Evolutionary conservation across 2,113 vertebrate genomes (phyloP).

Genomic region (Carollia perspicillata): DNA sequence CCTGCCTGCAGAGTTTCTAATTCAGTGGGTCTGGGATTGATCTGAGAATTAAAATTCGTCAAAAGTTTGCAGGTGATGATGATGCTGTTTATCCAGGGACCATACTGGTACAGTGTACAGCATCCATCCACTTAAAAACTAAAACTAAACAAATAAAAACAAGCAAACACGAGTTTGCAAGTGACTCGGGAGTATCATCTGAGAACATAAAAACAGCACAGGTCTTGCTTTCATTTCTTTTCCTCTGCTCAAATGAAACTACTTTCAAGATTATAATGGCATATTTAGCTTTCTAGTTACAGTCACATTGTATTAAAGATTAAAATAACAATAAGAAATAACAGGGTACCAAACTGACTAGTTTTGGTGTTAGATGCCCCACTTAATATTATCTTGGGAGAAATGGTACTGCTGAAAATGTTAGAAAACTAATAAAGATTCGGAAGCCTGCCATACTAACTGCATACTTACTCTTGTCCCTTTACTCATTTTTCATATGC

Average conservation of each 20-base stretch:
- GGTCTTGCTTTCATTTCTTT: background rate
- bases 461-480: slow-evolving; percentile 40
- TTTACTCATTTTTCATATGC: slow-evolving; percentile 43
- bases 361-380: background rate
- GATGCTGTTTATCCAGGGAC: background rate
- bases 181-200: background rate
- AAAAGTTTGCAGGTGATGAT: background rate
- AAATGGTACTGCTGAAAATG: background rate
- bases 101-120: background rate
- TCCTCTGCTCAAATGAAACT: slow-evolving; percentile 3
- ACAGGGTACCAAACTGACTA: background rate
- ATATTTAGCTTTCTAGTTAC: slow-evolving; percentile 17
- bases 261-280: background rate
- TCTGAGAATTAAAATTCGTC: background rate
- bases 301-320: background rate
- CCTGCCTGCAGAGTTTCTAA: background rate
- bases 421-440: background rate
- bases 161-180: background rate
- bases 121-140: background rate
- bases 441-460: background rate
- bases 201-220: background rate
- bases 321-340: slow-evolving; percentile 8
- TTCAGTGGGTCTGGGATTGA: background rate
- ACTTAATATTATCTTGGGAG: background rate
- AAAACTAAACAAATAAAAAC: background rate